A percentile compares a stretch with the other conserved stretches of the same genome.
Conservation (phyloP, 2,113 vertebrate species). For the Percopsis transmontana region DNA sequence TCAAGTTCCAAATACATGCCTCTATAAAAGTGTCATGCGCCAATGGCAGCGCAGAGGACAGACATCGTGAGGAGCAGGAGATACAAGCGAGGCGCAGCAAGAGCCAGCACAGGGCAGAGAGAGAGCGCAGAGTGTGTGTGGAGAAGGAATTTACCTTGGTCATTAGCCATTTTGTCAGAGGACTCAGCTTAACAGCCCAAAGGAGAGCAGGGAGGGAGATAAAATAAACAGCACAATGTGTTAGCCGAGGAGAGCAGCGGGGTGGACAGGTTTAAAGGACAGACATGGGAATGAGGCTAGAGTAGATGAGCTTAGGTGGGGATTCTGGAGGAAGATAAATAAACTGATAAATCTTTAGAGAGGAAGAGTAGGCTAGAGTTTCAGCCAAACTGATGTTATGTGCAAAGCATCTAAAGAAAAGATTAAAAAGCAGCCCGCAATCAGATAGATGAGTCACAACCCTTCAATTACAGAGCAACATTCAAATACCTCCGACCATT, state of each 20-base stretch:
- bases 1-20: constrained; percentile 4
- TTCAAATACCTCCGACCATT: neutral
- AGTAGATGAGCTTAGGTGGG: neutral
- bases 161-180: constrained; percentile 99
- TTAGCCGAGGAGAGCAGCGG: constrained; percentile 71
- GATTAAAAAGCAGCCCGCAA: neutral
- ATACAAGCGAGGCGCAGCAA: constrained; percentile 22
- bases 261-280: constrained; percentile 37
- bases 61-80: constrained; percentile 24
- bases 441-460: neutral
- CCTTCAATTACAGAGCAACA: constrained; percentile 7
- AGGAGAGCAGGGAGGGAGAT: constrained; percentile 79
- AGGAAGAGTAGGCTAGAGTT: constrained; percentile 16
- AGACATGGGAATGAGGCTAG: neutral
- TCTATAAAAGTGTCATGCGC: constrained; percentile 1
- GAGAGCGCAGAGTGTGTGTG: constrained; percentile 20
- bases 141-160: constrained; percentile 93
- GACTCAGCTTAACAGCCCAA: constrained; percentile 93
- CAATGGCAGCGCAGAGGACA: constrained; percentile 26
- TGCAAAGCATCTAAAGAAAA: constrained; percentile 11
- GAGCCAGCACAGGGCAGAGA: constrained; percentile 38
- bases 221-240: constrained; percentile 85
- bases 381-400: constrained; percentile 27
- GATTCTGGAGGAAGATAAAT: neutral
- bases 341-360: constrained; percentile 14